Percentiles rank a stretch among this genome's conserved stretches.
phyloP scores from a whole-genome alignment of 2,888 invertebrate genomes.

The Spodoptera exigua region DNA sequence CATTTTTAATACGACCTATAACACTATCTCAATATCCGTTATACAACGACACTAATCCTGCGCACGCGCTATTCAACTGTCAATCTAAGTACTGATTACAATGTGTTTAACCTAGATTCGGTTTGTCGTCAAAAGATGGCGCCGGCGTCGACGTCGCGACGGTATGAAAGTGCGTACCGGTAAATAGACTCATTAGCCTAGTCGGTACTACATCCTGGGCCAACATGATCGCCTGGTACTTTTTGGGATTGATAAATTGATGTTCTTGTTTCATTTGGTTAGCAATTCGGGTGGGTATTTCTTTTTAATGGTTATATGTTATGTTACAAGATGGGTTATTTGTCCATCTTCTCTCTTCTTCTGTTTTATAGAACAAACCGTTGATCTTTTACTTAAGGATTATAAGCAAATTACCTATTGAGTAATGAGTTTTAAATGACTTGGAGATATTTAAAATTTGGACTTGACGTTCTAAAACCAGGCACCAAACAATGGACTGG shows the following conservation, averaged over 20 bases:
- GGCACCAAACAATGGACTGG: too few species aligned
- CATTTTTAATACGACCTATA: not conserved
- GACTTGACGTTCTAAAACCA: too few species aligned
- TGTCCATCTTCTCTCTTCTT: too few species aligned
- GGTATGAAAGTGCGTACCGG: constrained; percentile 17
- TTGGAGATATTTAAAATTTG: too few species aligned
- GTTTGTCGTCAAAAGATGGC: constrained; percentile 24
- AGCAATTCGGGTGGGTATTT: too few species aligned
- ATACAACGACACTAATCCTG: constrained; percentile 13
- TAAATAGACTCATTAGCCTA: constrained; percentile 24
- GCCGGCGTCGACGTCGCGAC: constrained; percentile 14
- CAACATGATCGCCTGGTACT: not conserved
- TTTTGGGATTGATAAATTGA: not conserved
- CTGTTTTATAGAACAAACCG: too few species aligned
- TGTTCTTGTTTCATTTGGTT: too few species aligned
- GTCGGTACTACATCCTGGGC: constrained; percentile 4
- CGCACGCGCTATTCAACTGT: constrained; percentile 46
- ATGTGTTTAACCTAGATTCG: constrained; percentile 39
- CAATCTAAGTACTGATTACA: constrained; percentile 24
- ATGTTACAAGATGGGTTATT: too few species aligned
- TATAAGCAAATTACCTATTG: too few species aligned
- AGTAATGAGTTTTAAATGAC: too few species aligned
- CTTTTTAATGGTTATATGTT: too few species aligned
- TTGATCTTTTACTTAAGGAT: too few species aligned
- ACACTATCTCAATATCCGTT: constrained; percentile 16